Evolutionary conservation across 2,113 vertebrate genomes (phyloP).

Genomic region (Taurulus bubalis): DNA sequence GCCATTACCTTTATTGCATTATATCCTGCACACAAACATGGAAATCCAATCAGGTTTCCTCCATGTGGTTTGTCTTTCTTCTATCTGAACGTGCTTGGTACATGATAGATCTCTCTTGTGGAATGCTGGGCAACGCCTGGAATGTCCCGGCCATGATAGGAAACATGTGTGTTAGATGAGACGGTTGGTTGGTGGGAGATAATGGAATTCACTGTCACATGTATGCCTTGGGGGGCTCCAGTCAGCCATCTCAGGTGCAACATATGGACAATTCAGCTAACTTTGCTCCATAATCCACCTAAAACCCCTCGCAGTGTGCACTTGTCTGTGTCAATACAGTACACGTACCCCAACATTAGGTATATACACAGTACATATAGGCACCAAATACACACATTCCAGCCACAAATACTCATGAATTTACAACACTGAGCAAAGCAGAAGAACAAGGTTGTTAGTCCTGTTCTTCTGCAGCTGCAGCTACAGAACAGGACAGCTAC

Average conservation of each 20-base stretch:
- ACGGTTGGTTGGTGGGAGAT: constrained; percentile 53
- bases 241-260: constrained; percentile 41
- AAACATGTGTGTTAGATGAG: constrained; percentile 76
- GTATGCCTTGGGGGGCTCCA: background rate
- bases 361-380: constrained; percentile 18
- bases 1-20: background rate
- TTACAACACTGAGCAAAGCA: constrained; percentile 32
- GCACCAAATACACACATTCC: constrained; percentile 34
- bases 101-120: constrained; percentile 57
- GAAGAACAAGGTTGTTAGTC: constrained; percentile 48
- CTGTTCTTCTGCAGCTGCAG: too few relatives aligned
- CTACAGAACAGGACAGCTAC: constrained; percentile 29
- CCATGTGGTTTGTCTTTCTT: constrained; percentile 14
- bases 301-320: background rate
- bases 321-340: constrained; percentile 1
- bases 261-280: constrained; percentile 32
- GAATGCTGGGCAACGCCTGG: constrained; percentile 66
- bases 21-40: constrained; percentile 12
- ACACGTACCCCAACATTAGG: constrained; percentile 5
- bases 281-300: constrained; percentile 28
- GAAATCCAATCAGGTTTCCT: constrained; percentile 4
- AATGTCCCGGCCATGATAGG: constrained; percentile 69
- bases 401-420: constrained; percentile 37
- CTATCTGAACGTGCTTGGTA: constrained; percentile 19
- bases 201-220: constrained; percentile 61